These are phyloP conservation scores for Scaptomyza hsui DNA, from an alignment of 1,140 invertebrate species.

Conservation along the genomic window DNA sequence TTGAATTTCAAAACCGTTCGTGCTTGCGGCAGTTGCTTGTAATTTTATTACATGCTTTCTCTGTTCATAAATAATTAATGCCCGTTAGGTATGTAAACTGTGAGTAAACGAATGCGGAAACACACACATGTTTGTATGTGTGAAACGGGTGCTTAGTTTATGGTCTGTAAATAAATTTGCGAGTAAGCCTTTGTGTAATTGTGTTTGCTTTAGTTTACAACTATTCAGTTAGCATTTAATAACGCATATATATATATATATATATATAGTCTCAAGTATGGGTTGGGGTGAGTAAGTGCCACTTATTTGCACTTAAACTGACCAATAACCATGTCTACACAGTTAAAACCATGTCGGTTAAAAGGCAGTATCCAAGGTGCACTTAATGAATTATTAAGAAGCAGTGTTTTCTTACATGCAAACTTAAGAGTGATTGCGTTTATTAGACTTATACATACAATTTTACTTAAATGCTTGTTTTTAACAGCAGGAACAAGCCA, in stretches of 20 bases:
- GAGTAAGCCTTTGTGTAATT: conserved; percentile 51
- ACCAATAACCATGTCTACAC: background rate
- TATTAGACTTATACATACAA: too few relatives aligned
- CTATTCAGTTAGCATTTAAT: conserved; percentile 35
- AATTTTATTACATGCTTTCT: conserved; percentile 70
- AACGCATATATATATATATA: background rate
- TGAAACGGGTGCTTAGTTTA: conserved; percentile 57
- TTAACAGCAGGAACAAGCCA: too few relatives aligned
- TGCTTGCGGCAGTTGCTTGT: conserved; percentile 61
- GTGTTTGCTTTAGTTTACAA: conserved; percentile 59
- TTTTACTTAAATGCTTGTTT: too few relatives aligned
- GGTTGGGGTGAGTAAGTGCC: conserved; percentile 12
- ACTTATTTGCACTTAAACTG: conserved; percentile 8
- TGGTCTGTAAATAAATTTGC: conserved; percentile 70
- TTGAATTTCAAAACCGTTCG: conserved; percentile 71
- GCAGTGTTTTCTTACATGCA: background rate
- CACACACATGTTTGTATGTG: conserved; percentile 9
- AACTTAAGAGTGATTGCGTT: too few relatives aligned
- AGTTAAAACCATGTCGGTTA: background rate
- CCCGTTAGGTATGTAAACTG: conserved; percentile 64
- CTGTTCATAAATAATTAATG: conserved; percentile 78
- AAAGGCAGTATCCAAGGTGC: background rate
- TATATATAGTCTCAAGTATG: too few relatives aligned
- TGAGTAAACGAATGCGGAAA: conserved; percentile 34
- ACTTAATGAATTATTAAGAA: background rate